Evolutionary conservation across 2,113 vertebrate genomes (phyloP).

Genomic region (Dendropsophus ebraccatus): DNA sequence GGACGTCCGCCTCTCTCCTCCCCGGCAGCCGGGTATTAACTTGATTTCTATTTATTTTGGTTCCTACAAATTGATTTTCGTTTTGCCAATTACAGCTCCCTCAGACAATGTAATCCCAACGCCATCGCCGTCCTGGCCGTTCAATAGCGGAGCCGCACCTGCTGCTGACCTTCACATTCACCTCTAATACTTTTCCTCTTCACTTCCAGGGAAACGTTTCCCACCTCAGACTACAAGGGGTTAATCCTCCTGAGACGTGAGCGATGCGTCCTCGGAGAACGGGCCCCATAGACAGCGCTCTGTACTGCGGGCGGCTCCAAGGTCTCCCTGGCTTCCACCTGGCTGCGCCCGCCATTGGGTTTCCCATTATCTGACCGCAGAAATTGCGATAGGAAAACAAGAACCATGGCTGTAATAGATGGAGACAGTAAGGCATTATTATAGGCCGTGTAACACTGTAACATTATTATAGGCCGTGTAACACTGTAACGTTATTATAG

Average conservation of each 20-base stretch:
- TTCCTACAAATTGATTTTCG: constrained; percentile 55
- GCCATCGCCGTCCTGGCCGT: too few species aligned
- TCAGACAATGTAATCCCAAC: constrained; percentile 52
- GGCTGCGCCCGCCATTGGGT: constrained; percentile 24
- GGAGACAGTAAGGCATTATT: constrained; percentile 26
- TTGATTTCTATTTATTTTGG: constrained; percentile 54
- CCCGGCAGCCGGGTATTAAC: constrained; percentile 1
- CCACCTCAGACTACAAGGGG: neutral
- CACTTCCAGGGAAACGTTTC: neutral
- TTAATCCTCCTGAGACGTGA: neutral
- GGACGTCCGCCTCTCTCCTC: constrained; percentile 9
- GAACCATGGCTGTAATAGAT: constrained; percentile 28
- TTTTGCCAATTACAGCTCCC: constrained; percentile 43
- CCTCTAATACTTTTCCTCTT: neutral
- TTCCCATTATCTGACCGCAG: constrained; percentile 35
- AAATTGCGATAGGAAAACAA: constrained; percentile 40
- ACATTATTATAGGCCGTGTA: constrained; percentile 23
- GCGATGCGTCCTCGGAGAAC: neutral
- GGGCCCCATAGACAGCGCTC: neutral
- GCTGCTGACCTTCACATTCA: constrained; percentile 36
- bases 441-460: constrained; percentile 12
- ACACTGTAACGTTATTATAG: constrained; percentile 25
- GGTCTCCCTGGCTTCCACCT: neutral
- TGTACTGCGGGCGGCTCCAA: neutral
- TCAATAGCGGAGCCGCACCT: neutral